Conservation (phyloP, 2,888 invertebrate genomes). For the Pocota personata region DNA sequence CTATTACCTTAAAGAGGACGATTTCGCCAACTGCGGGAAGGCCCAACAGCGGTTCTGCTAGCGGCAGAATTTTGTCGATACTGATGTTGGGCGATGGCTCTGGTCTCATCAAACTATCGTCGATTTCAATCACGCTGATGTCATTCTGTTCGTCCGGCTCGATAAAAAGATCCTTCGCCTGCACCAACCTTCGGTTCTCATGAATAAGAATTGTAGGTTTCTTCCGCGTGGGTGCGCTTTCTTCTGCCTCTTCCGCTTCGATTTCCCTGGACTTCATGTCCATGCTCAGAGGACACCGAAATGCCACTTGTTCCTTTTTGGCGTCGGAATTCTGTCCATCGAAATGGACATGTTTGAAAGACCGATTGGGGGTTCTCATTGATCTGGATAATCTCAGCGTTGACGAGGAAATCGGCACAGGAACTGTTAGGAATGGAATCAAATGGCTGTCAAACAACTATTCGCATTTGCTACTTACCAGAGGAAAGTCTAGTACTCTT, state of each 20-base stretch:
- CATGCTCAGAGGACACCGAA: not conserved
- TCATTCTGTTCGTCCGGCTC: not conserved
- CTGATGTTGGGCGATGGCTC: not conserved
- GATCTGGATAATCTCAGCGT: slow-evolving; percentile 30
- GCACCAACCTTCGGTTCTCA: slow-evolving; percentile 25
- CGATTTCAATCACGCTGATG: slow-evolving; percentile 50
- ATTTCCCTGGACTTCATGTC: slow-evolving; percentile 11
- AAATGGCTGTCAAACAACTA: not conserved
- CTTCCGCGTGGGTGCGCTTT: not conserved
- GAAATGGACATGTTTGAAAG: slow-evolving; percentile 37
- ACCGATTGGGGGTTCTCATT: slow-evolving; percentile 18
- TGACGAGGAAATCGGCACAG: slow-evolving; percentile 57
- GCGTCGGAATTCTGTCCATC: not conserved
- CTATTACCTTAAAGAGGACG: slow-evolving; percentile 52
- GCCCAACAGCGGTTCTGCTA: slow-evolving; percentile 8
- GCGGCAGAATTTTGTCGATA: slow-evolving; percentile 27
- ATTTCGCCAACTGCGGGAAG: slow-evolving; percentile 37
- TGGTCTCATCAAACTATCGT: slow-evolving; percentile 16
- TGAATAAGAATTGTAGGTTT: slow-evolving; percentile 40
- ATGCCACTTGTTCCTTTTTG: not conserved
- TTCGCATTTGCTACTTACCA: slow-evolving; percentile 7
- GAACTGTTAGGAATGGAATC: slow-evolving; percentile 37
- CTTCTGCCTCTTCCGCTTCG: not conserved
- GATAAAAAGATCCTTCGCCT: not conserved
- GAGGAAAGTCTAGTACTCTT: slow-evolving; percentile 33